Evolutionary conservation across 2,797 vertebrate genomes (phyloP), one percentile per base, ranked within the genome.

Genomic region (Psittacula derbiana): DNA sequence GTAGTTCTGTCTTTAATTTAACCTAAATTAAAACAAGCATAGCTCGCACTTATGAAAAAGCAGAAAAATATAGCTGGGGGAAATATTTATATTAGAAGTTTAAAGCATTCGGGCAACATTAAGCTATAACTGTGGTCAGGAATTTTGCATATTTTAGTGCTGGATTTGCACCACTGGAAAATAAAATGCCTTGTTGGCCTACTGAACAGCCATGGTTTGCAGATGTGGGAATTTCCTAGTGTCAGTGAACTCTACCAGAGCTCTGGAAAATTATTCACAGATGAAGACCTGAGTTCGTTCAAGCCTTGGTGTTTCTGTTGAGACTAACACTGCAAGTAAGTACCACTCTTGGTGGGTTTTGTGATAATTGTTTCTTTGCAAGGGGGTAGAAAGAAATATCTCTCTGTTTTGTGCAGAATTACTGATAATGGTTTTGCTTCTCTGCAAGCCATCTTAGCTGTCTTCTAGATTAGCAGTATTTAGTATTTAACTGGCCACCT

Each of bases 81-180:
- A 75, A 79, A 65, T 92, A 83, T 93, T 96, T 92, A 57, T 84
- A 71, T 86, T 89, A 93, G 53, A 94, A 65, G 43, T 74, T 95
- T 95, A 60, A 95, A 91, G 82, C 69, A 49, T 88, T 81, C 90
- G 86, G 80, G 43, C 82, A 88, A 66, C 62, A 52, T 81, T 76
- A 70, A 94, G 11, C 38, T 95, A 64, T 92, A 90, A 47, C 83
- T 92, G 88, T 93, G 80, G 93, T 95, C 46, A 86, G 78, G 71
- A 90, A 72, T 92, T 93, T 88, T 93, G 61, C 81, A 80, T 96
- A 90, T 88, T 95, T 94, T 88, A 91, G 65, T 53, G 52, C 67
- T 90, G 90, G 79, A 73, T 93, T 96, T 95, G 70, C 47, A 92
- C 50, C 66, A 76, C 78, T 94, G 94, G 92, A 97, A 97, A 96